Base-by-base conservation (phyloP, 2,888 invertebrate species). In the Oxycera nigricornis region DNA sequence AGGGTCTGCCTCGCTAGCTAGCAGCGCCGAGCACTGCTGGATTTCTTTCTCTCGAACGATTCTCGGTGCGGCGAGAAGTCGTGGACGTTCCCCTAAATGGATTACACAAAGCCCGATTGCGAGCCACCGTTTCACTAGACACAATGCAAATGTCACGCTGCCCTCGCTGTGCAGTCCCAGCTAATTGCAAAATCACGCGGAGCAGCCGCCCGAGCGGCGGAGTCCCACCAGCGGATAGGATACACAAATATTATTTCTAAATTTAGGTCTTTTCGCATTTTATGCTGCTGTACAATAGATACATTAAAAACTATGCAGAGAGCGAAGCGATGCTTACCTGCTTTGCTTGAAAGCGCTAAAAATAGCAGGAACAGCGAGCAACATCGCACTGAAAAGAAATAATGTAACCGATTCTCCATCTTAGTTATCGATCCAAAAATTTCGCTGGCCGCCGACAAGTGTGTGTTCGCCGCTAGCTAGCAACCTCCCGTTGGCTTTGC, bases 361-460 rank as follows among this genome's bases (percentile, higher is more conserved):
- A 77, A 77, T 77, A 77, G 76, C 77, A 77, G 41, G 61, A 75
- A 72, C 74, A 74, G 73, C 72, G 76, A 77, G 68, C 74, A 73
- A 76, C 70, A 76, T 74, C 73, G 46, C 52, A 73, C 52, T 74
- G 75, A 73, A 76, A 72, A 76, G 70, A 73, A 74, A 59, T 57
- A 31, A 61, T 73, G 73, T 52, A 70, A 70, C 52, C 31, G 70
- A 70, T 55, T 75, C 76, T 76, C 74, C 76, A 73, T 76, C 70
- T 76, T 75, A 72, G 70, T 35, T 75, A 73, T 73, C 73, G 73
- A 73, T 73, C 73, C 62, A 30, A 41, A n/a, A 35, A 3, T 59
- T 59, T 50, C 30, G 28, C 24, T 41, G 46, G 6, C 41, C 24
- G n/a, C 30, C 57, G 35, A 35, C 24, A 57, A 72, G 3, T 57